Conservation (phyloP, 1,140 invertebrate species). For the Euura saliciscinereae region DNA sequence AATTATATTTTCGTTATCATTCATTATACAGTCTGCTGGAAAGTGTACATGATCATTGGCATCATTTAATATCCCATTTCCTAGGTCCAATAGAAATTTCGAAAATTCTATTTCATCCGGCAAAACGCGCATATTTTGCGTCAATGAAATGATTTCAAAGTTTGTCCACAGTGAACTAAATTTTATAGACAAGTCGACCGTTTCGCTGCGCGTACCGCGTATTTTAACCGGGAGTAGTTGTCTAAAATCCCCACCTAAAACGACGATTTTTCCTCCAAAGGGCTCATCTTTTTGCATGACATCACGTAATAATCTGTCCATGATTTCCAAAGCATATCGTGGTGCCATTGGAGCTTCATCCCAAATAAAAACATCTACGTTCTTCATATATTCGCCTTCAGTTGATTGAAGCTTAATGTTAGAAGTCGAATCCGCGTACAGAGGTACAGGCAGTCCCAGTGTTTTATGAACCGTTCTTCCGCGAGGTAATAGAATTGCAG, state of each 20-base stretch:
- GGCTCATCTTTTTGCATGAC: conserved; percentile 25
- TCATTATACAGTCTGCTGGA: too few species aligned
- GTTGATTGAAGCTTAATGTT: conserved; percentile 40
- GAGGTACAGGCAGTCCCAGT: conserved; percentile 17
- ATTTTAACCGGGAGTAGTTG: too few species aligned
- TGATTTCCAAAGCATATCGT: too few species aligned
- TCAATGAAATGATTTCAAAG: conserved; percentile 23
- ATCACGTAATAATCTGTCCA: conserved; percentile 17
- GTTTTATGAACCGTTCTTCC: conserved; percentile 11
- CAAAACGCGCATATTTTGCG: conserved; percentile 19
- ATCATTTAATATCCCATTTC: conserved; percentile 27
- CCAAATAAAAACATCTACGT: neutral
- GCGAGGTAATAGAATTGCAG: conserved; percentile 26
- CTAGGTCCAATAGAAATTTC: conserved; percentile 13
- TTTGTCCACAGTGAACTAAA: too few species aligned
- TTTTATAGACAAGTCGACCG: too few species aligned
- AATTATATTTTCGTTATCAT: conserved; percentile 7
- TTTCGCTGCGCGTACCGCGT: too few species aligned
- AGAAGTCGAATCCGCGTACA: conserved; percentile 20
- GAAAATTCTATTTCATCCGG: conserved; percentile 13
- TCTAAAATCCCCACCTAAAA: too few species aligned
- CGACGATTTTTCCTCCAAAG: conserved; percentile 32
- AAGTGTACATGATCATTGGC: conserved; percentile 16
- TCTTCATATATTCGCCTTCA: conserved; percentile 19
- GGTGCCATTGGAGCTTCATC: too few species aligned